Base-by-base conservation (phyloP, 2,113 vertebrate species). In the Sturnus vulgaris region DNA sequence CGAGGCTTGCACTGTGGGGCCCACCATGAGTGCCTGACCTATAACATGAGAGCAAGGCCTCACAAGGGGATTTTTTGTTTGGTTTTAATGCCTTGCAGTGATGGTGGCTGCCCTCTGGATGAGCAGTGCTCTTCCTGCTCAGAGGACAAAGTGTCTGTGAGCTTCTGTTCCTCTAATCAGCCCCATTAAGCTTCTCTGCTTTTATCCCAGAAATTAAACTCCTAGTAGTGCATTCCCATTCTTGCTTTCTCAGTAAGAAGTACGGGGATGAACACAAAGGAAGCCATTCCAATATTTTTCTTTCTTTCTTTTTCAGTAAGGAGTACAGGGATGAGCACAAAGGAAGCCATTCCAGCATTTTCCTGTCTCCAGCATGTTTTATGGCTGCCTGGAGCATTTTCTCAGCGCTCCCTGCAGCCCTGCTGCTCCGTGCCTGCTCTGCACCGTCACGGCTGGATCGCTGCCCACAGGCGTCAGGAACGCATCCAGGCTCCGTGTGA, bases 201-300 rank as follows among this genome's bases (percentile, higher is more conserved):
- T 61, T 82, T 53, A 46, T 70, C 25, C 12, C 44, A 53, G 40
- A 5, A 10, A 80, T 35, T 13, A 49, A 76, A 52, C 23, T 50
- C 53, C 46, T 3, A 7, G 12, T 2, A 46, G 7, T 0, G 2
- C 6, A 9, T 68, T 91, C 18, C 39, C 8, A 8, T n/a, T 44
- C 42, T 44, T 12, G 30, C 47, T 75, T 55, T 20, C 44, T 47
- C 3, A 1, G 2, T 39, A 12, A 55, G 52, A 42, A 65, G 7
- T 1, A 15, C 19, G 53, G n/a, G 55, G 52, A 88, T 33, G 18
- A 35, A 12, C 40, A n/a, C 7, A 37, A 24, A 72, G 49, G 10
- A 66, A 90, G 28, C n/a, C 10, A 37, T 52, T 60, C 44, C 39
- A 50, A 15, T 5, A 0, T 65, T 47, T 27, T 11, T 23, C 72